Base-by-base conservation (phyloP, 2,113 vertebrate genomes). In the Stomatorhinus ivindoensis region DNA sequence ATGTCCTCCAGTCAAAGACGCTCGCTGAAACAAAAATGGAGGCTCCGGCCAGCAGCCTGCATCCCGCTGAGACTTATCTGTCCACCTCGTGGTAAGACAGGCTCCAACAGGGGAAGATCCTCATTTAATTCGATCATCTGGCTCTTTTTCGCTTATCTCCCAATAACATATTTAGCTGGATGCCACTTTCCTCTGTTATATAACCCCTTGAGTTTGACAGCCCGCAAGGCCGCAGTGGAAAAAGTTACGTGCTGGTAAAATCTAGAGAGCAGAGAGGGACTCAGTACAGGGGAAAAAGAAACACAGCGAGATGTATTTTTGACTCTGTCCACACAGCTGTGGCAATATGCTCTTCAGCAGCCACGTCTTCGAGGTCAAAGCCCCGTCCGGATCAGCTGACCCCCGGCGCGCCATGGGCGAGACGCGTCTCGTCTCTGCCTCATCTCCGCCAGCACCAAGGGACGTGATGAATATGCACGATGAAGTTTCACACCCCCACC, bases 391-490 rank as follows among this genome's bases (percentile, higher is more conserved):
- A 65, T 88, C 87, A 88, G 87, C 55, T 69, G 87, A 88, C 61
- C 58, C 10, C n/a, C 39, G 47, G 42, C n/a, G 69, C 35, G 31
- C 48, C 69, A 24, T 21, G 6, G 27, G 69, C 17, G 42, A 42
- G 15, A 27, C 61, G 3, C 24, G 42, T 88, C 53, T 58, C 42
- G 21, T 46, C 31, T n/a, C 46, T 35, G 42, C 27, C 53, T 58
- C 42, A 4, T 44, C 31, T n/a, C 46, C 19, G 42, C 27, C n/a
- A 51, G 84, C 9, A 48, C 44, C 15, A 39, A 84, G 44, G 82
- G 24, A 35, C 35, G 19, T 19, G n/a, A 87, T 89, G 85, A 89
- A 89, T 89, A 89, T 89, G 89, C 89, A 89, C 76, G 31, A 73
- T 31, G 61, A 76, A 24, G 42, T 42, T 80, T 80, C 73, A 80